Conservation (phyloP, 2,888 invertebrate species). For the Scrobipalpa atriplicella region DNA sequence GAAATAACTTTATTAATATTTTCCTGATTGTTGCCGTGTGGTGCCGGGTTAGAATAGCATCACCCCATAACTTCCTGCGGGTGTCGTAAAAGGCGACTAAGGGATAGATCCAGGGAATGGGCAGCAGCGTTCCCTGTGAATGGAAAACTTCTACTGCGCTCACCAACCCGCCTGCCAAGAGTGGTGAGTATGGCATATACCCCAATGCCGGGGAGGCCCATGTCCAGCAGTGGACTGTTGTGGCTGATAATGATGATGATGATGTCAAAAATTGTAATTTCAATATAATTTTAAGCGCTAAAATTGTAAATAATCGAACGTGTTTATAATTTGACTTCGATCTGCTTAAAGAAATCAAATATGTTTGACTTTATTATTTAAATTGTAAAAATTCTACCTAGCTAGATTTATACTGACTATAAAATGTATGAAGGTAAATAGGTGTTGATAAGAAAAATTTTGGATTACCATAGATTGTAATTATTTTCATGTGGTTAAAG, state of each 20-base stretch:
- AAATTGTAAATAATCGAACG: background rate
- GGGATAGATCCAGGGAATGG: too few relatives aligned
- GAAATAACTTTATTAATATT: background rate
- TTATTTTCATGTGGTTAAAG: conserved; percentile 16
- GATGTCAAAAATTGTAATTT: background rate
- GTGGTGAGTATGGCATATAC: too few relatives aligned
- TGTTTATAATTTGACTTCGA: conserved; percentile 1
- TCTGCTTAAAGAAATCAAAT: background rate
- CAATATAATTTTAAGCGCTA: background rate
- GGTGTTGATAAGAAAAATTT: background rate
- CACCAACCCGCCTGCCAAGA: too few relatives aligned
- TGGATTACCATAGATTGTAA: conserved; percentile 1
- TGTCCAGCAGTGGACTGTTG: too few relatives aligned
- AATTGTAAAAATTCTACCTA: background rate
- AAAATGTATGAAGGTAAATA: background rate
- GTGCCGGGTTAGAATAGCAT: too few relatives aligned
- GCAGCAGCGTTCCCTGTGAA: too few relatives aligned
- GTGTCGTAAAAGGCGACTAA: too few relatives aligned
- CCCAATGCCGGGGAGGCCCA: too few relatives aligned
- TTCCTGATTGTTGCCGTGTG: background rate
- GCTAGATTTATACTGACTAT: too few relatives aligned
- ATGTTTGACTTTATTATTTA: background rate
- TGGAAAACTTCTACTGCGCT: too few relatives aligned
- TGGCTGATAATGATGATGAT: too few relatives aligned
- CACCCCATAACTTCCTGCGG: too few relatives aligned